These are phyloP conservation scores for Pheosia gnoma DNA, from an alignment of 2,888 invertebrate genomes.

Conservation along the genomic window DNA sequence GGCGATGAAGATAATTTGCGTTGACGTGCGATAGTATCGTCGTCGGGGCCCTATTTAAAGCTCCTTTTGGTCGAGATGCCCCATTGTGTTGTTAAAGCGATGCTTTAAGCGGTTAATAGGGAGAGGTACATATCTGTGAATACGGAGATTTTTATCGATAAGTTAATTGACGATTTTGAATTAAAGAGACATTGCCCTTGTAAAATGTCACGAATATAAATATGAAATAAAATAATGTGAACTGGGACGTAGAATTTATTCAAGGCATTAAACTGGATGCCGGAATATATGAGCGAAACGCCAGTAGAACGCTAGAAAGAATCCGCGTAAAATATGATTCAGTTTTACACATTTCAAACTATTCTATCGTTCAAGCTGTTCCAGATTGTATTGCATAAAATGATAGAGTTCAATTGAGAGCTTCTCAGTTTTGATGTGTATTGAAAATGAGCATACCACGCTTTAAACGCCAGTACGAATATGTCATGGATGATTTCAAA, in stretches of 20 bases:
- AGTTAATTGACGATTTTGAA: constrained; percentile 23
- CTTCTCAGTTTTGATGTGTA: background rate
- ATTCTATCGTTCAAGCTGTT: background rate
- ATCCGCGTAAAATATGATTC: background rate
- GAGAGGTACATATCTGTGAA: constrained; percentile 30
- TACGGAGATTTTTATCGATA: constrained; percentile 33
- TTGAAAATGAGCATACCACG: background rate
- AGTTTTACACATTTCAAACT: background rate
- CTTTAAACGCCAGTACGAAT: too few relatives aligned
- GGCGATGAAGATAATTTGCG: constrained; percentile 64
- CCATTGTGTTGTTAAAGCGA: constrained; percentile 62
- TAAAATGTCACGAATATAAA: background rate
- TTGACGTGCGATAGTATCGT: constrained; percentile 70
- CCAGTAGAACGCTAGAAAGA: background rate
- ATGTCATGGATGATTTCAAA: background rate
- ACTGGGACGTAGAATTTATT: background rate
- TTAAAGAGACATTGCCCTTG: background rate
- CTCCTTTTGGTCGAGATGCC: constrained; percentile 37
- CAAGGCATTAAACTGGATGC: background rate
- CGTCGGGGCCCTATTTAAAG: constrained; percentile 56
- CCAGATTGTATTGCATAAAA: background rate
- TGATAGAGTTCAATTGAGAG: background rate
- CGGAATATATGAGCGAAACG: background rate
- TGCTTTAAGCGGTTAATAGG: constrained; percentile 52
- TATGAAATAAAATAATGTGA: background rate